Conservation (phyloP, 2,888 invertebrate genomes). For the Ecliptopera silaceata region DNA sequence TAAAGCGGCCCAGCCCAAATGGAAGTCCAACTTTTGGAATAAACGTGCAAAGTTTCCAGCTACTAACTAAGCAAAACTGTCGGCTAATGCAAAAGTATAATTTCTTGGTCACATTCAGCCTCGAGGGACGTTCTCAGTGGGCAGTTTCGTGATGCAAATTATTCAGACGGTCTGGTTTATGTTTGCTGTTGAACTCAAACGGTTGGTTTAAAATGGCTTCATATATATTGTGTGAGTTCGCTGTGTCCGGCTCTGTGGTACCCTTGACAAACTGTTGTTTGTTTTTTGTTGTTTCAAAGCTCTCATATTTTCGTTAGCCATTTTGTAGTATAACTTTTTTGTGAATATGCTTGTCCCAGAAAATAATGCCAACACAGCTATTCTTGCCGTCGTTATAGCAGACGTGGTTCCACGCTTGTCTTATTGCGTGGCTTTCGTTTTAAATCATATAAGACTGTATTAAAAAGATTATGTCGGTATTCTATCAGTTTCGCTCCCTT, state of each 20-base stretch:
- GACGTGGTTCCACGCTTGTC: too few species aligned
- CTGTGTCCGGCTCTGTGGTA: not conserved
- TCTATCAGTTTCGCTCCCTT: too few species aligned
- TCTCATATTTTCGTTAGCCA: too few species aligned
- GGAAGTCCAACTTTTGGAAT: slow-evolving; percentile 57
- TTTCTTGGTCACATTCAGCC: slow-evolving; percentile 54
- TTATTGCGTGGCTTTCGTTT: too few species aligned
- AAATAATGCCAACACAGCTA: too few species aligned
- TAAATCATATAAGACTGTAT: too few species aligned
- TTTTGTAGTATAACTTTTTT: too few species aligned
- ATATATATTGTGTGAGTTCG: slow-evolving; percentile 24
- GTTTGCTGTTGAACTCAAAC: slow-evolving; percentile 31
- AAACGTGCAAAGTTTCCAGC: slow-evolving; percentile 66
- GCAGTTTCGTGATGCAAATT: slow-evolving; percentile 55
- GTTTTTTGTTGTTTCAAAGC: not conserved
- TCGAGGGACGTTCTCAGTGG: slow-evolving; percentile 34
- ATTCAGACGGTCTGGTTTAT: slow-evolving; percentile 42
- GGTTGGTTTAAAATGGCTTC: slow-evolving; percentile 36
- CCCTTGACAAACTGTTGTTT: slow-evolving; percentile 7
- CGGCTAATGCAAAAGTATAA: slow-evolving; percentile 66
- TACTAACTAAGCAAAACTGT: slow-evolving; percentile 64
- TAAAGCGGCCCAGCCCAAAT: slow-evolving; percentile 33
- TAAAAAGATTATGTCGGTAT: too few species aligned
- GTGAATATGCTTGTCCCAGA: too few species aligned
- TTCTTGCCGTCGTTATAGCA: too few species aligned